Conservation (phyloP, 2,113 vertebrate genomes). For the Coregonus clupeaformis region DNA sequence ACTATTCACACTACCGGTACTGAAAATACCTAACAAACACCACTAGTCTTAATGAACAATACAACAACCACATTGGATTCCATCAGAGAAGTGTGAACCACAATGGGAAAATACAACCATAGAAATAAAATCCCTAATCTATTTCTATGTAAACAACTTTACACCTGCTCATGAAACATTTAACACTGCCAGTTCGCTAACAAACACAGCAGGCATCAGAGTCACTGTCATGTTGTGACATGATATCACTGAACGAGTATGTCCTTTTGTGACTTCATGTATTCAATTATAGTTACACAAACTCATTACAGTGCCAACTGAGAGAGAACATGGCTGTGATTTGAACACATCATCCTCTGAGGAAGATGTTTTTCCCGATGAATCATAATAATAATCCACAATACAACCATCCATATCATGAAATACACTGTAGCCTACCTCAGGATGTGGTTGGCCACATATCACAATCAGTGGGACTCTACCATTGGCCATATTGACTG, state of each 20-base stretch:
- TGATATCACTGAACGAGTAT: background rate
- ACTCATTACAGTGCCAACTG: too few species aligned
- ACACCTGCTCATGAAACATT: background rate
- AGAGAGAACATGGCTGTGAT: background rate
- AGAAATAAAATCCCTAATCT: background rate
- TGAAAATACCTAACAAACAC: background rate
- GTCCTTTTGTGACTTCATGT: background rate
- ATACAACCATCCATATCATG: background rate
- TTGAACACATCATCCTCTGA: background rate
- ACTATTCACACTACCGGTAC: background rate
- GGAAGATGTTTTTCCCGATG: background rate
- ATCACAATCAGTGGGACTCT: too few species aligned
- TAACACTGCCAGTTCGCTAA: background rate
- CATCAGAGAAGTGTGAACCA: background rate
- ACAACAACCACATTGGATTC: background rate
- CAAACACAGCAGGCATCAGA: background rate
- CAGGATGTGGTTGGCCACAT: constrained; percentile 27
- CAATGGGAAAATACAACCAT: background rate
- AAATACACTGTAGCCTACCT: constrained; percentile 45
- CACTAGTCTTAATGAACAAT: background rate
- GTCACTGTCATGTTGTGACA: background rate
- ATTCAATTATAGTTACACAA: background rate
- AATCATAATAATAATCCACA: background rate
- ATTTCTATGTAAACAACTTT: background rate
- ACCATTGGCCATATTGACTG: too few species aligned